Percentiles rank a stretch among this genome's conserved stretches.
These are phyloP conservation scores for Baronia brevicornis DNA, from an alignment of 2,888 invertebrate genomes.

Conservation along the genomic window DNA sequence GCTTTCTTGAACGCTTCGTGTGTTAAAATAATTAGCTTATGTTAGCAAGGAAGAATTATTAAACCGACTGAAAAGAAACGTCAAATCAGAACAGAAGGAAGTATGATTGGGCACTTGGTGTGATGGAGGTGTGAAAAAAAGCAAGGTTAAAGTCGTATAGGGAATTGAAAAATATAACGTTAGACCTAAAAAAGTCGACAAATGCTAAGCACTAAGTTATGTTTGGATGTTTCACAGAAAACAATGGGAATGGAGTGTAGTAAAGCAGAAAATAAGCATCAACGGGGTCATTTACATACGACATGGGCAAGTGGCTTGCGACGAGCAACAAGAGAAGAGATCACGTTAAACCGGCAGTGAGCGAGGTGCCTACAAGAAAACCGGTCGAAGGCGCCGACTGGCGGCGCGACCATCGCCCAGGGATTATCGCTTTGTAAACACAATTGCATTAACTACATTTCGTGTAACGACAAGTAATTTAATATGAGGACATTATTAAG, in stretches of 20 bases:
- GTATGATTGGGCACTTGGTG: no score
- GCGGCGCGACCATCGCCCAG: conserved; percentile 40
- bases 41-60: no score
- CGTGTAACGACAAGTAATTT: conserved; percentile 10
- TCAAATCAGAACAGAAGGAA: no score
- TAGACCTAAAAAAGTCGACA: no score
- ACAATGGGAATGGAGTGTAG: conserved; percentile 7
- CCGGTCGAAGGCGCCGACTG: conserved; percentile 70
- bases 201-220: conserved; percentile 10
- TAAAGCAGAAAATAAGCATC: conserved; percentile 30
- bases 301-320: conserved; percentile 54
- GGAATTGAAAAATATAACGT: no score
- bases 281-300: conserved; percentile 66
- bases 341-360: conserved; percentile 68
- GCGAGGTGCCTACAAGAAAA: conserved; percentile 62
- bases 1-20: no score
- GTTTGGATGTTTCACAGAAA: conserved; percentile 6
- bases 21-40: no score
- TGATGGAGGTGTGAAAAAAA: no score
- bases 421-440: conserved; percentile 71
- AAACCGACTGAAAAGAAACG: no score
- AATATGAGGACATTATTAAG: conserved; percentile 7
- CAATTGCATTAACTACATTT: conserved; percentile 51
- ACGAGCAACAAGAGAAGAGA: conserved; percentile 63
- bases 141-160: no score